Base-by-base conservation (phyloP, 2,888 invertebrate species). In the Polydrusus cervinus region DNA sequence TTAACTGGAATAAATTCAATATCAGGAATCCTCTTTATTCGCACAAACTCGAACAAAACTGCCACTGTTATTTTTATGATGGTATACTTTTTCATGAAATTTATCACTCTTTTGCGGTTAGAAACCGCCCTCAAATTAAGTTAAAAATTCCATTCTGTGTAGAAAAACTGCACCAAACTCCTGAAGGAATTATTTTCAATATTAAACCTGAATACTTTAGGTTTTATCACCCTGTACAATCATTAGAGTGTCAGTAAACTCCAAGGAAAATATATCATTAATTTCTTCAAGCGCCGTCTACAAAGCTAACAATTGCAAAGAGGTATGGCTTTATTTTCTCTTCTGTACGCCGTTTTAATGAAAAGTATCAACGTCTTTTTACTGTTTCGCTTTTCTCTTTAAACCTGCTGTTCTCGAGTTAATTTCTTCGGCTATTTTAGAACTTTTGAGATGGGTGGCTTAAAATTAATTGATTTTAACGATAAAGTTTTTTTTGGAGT, bases 261-360 rank as follows among this genome's bases (percentile, higher is more conserved):
- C 66, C 66, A 51, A 67, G 18, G 53, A 67, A 67, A 67, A 67
- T 67, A 34, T 38, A 40, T n/a, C n/a, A 67, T 67, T 67, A 67
- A 67, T 67, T 67, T 43, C 51, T 53, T 51, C 43, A 67, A 51
- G 66, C 38, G 55, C 53, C 66, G 53, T 53, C 40, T 67, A 67
- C 66, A 67, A 67, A 67, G 66, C 53, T 55, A 55, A 67, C 66
- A 67, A 67, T 67, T 43, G 34, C 49, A 51, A 49, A 65, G 65
- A 65, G 49, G 51, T 49, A 16, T 34, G 34, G 20, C 38, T 64
- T 30, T 65, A 65, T 70, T 70, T 70, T 53, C 51, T 49, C 47
- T 66, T 14, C n/a, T 13, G 18, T 66, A 51, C 16, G n/a, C 49
- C 51, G 16, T 66, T 66, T 66, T 51, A 66, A 66, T 66, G 66